Evolutionary conservation across 2,797 vertebrate genomes (phyloP).

Genomic region (Emydoidea blandingii): DNA sequence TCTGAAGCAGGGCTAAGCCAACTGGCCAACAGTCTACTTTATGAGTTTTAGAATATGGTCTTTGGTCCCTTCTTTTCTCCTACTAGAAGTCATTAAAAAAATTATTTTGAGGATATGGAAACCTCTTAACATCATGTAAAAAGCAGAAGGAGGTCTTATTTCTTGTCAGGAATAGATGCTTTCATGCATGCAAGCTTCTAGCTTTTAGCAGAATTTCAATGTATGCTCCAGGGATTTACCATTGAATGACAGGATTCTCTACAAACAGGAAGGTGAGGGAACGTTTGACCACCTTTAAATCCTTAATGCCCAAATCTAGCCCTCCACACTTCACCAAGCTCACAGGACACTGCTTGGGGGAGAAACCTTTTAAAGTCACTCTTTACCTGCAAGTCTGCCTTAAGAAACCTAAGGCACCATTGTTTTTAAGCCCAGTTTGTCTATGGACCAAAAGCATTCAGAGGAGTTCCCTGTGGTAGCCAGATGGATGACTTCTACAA

Average conservation of each 20-base stretch:
- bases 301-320: background rate
- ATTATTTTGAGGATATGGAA: background rate
- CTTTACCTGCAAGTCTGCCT: background rate
- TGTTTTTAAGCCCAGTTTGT: background rate
- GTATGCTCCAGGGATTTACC: background rate
- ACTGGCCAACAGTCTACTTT: background rate
- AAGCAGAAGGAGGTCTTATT: background rate
- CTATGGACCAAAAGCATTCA: slow-evolving; percentile 28
- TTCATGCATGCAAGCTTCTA: background rate
- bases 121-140: background rate
- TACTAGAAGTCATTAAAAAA: background rate
- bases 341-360: background rate
- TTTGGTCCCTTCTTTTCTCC: background rate
- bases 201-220: slow-evolving; percentile 17
- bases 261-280: background rate
- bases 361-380: background rate
- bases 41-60: background rate
- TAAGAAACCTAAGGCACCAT: background rate
- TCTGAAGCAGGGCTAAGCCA: background rate
- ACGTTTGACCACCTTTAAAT: background rate
- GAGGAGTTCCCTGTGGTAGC: slow-evolving; percentile 45
- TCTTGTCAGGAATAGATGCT: background rate
- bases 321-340: background rate
- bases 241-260: background rate
- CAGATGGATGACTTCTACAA: slow-evolving; percentile 40